phyloP scores from a whole-genome alignment of 2,888 invertebrate species.

The Synanthedon formicaeformis region DNA sequence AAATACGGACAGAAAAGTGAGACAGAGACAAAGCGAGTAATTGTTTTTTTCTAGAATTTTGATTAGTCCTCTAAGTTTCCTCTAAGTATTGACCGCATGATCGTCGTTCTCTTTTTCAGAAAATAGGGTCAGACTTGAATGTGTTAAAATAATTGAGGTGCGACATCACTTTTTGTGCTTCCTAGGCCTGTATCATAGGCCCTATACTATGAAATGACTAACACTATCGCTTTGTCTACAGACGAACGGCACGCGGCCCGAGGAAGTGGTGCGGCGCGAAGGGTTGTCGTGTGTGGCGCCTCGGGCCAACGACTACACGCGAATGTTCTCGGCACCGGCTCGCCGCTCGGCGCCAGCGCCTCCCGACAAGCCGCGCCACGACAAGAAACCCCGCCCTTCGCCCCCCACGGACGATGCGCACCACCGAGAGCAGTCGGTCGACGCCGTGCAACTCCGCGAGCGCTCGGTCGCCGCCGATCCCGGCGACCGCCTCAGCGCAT shows the following conservation, averaged over 20 bases:
- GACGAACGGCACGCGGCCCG: slow-evolving; percentile 33
- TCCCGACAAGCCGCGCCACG: slow-evolving; percentile 52
- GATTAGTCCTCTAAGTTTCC: no score
- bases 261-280: slow-evolving; percentile 44
- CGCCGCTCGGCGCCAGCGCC: slow-evolving; percentile 52
- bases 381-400: slow-evolving; percentile 55
- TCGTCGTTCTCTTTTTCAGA: no score
- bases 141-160: no score
- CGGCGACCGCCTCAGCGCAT: slow-evolving; percentile 52
- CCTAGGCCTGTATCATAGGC: no score
- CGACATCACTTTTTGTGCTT: no score
- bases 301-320: slow-evolving; percentile 64
- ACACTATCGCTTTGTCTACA: slow-evolving; percentile 4
- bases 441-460: slow-evolving; percentile 39
- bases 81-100: no score
- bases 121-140: no score
- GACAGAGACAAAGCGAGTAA: no score
- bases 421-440: slow-evolving; percentile 7
- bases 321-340: slow-evolving; percentile 62
- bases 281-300: slow-evolving; percentile 74
- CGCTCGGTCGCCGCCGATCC: slow-evolving; percentile 21
- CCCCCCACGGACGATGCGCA: slow-evolving; percentile 8
- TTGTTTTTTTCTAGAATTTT: no score
- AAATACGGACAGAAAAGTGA: no score
- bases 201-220: no score